Base-by-base conservation (phyloP, 2,797 vertebrate genomes). In the Emys orbicularis region DNA sequence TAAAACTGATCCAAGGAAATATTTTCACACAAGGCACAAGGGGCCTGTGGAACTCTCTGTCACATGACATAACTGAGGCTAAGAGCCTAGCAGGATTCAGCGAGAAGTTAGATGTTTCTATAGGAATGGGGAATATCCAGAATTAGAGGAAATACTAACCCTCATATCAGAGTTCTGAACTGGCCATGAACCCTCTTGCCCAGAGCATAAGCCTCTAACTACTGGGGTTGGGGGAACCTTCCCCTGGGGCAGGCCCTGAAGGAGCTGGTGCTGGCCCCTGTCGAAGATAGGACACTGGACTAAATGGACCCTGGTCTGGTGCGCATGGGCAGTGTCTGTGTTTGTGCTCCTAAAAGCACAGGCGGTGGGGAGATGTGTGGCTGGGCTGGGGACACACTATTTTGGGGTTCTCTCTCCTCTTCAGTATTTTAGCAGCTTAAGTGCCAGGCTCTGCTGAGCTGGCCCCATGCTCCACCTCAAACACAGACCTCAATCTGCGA, bases 391-490 rank as follows among this genome's bases (percentile, higher is more conserved):
- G 61, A 72, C 57, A 29, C 0, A 3, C 31, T 47, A 65, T 84
- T n/a, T 21, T 81, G 81, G 44, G 25, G 54, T 37, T 3, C 2
- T 15, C 61, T 87, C 49, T 80, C 81, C 19, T 31, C 59, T 8
- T 0, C 3, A 10, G 37, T 31, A 8, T 23, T 11, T 21, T 29
- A 19, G 37, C 79, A 54, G 79, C 2, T 37, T 11, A 11, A 37
- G 0, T 8, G 12, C 25, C 54, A 57, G 72, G 57, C 34, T 77
- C 9, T 0, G 10, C 81, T 74, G 23, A 85, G 72, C 81, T 34
- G 47, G 8, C 9, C 34, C 5, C 2, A 11, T 31, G 31, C n/a
- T 37, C 65, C 65, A 61, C 25, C 65, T 37, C 19, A 23, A 41
- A 37, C 34, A 8, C 65, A 37, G 34, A 65, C 34, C 31, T 65